A percentile compares a stretch with the other conserved stretches of the same genome.
Conservation (phyloP, 2,113 vertebrate species). For the Triplophysa dalaica region DNA sequence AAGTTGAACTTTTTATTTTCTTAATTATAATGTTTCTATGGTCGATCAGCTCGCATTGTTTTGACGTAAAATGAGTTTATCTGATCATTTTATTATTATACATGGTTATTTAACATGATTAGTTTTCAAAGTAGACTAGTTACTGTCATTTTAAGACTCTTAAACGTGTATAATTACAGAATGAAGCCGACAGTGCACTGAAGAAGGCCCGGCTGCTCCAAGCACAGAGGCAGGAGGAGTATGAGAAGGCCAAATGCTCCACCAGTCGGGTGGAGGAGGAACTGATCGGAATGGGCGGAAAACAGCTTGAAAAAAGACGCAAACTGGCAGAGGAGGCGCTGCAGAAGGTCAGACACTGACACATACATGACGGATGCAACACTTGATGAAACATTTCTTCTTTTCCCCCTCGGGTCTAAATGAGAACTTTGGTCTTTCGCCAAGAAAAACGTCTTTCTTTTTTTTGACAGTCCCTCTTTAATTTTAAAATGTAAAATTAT, state of each 20-base stretch:
- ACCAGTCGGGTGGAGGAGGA: conserved; percentile 91
- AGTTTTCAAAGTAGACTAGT: too few species aligned
- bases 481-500: too few species aligned
- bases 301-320: conserved; percentile 88
- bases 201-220: conserved; percentile 87
- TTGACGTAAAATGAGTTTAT: too few species aligned
- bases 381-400: background rate
- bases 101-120: background rate
- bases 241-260: conserved; percentile 89
- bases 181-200: conserved; percentile 87
- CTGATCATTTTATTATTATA: too few species aligned
- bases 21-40: too few species aligned
- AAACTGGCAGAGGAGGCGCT: conserved; percentile 90
- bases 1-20: too few species aligned
- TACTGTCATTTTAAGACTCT: background rate
- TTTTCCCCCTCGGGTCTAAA: too few species aligned
- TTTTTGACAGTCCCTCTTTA: too few species aligned
- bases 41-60: too few species aligned
- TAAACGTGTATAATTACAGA: conserved; percentile 67
- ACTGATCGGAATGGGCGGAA: conserved; percentile 73
- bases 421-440: too few species aligned
- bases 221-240: conserved; percentile 89
- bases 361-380: background rate
- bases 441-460: too few species aligned
- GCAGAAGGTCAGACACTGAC: conserved; percentile 80